A percentile compares a stretch with the other conserved stretches of the same genome.
Conservation (phyloP, 1,140 invertebrate genomes). For the Helicoverpa armigera region DNA sequence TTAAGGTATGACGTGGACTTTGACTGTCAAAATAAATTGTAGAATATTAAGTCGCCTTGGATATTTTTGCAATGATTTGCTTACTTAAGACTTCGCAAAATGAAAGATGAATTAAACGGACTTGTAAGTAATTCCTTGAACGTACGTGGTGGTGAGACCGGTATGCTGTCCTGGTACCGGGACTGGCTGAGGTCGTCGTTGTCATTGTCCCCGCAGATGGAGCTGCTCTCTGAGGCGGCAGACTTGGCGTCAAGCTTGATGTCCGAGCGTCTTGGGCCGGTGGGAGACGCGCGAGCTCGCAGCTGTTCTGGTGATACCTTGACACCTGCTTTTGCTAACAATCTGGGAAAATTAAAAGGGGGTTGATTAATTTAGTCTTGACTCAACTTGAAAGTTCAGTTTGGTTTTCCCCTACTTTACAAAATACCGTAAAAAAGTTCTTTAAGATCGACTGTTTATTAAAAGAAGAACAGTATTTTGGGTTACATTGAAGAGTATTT, state of each 20-base stretch:
- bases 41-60: no score
- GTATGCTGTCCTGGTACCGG: conserved; percentile 81
- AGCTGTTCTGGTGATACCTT: conserved; percentile 94
- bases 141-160: conserved; percentile 86
- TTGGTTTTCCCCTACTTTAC: no score
- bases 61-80: no score
- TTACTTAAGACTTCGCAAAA: no score
- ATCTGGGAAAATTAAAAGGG: conserved; percentile 73
- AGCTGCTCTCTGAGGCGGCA: conserved; percentile 90
- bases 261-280: conserved; percentile 92
- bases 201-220: conserved; percentile 91
- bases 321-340: conserved; percentile 94
- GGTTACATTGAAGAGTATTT: no score
- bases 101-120: no score
- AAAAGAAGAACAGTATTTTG: no score
- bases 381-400: no score
- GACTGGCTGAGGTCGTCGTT: conserved; percentile 92
- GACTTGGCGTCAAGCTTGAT: conserved; percentile 91
- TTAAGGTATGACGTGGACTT: no score
- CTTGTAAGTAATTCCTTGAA: conserved; percentile 35
- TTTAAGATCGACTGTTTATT: no score
- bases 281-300: conserved; percentile 93
- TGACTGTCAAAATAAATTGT: no score
- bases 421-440: no score
- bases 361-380: neutral